phyloP scores from a whole-genome alignment of 35 echinoderm and acorn worm genomes.

The Heliocidaris erythrogramma region DNA sequence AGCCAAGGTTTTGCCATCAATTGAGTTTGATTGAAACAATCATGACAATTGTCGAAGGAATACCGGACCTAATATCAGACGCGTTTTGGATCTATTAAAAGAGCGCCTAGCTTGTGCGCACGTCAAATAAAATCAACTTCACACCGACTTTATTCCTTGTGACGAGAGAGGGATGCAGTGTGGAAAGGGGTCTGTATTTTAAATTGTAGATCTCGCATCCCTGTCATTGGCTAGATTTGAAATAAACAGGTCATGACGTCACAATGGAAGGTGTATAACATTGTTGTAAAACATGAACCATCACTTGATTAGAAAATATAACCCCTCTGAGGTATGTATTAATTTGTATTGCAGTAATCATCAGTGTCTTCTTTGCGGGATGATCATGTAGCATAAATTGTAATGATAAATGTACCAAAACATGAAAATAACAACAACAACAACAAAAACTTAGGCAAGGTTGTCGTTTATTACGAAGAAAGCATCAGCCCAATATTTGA shows the following conservation, averaged over 20 bases:
- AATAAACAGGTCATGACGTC: neutral
- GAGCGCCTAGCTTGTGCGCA: neutral
- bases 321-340: too few relatives aligned
- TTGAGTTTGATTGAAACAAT: neutral
- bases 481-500: too few relatives aligned
- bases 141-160: neutral
- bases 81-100: constrained; percentile 2
- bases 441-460: too few relatives aligned
- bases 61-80: neutral
- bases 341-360: too few relatives aligned
- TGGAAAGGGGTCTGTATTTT: neutral
- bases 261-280: neutral
- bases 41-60: neutral
- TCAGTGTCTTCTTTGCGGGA: too few relatives aligned
- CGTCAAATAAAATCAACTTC: neutral
- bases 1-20: neutral
- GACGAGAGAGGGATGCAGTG: neutral
- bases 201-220: too few relatives aligned
- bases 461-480: too few relatives aligned
- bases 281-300: too few relatives aligned
- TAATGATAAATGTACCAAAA: too few relatives aligned
- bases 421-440: too few relatives aligned
- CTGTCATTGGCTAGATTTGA: neutral
- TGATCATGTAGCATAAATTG: too few relatives aligned
- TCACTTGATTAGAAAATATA: too few relatives aligned